Evolutionary conservation across 2,888 invertebrate species (phyloP).

Genomic region (Drymonia ruficornis): DNA sequence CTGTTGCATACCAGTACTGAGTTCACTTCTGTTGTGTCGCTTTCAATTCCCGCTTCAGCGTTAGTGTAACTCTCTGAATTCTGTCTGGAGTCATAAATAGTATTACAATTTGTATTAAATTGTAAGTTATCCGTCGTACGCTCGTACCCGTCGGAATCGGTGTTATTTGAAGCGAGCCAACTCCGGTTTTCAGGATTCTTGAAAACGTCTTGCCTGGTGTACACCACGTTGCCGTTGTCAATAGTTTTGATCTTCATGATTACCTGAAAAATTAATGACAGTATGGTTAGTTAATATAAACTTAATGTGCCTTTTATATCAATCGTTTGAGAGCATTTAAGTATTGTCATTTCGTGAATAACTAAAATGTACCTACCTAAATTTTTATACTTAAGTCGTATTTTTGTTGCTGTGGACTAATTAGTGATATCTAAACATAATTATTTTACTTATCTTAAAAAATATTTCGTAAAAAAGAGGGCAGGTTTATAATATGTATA

Average conservation of each 20-base stretch:
- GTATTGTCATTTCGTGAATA: not conserved
- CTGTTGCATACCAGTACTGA: conserved; percentile 64
- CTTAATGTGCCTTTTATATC: too few species aligned
- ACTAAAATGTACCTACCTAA: not conserved
- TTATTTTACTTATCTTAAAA: too few species aligned
- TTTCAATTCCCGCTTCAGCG: conserved; percentile 29
- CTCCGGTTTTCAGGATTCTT: conserved; percentile 45
- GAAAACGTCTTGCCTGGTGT: conserved; percentile 46
- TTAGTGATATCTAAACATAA: too few species aligned
- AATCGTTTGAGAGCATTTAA: not conserved
- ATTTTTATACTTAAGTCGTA: too few species aligned
- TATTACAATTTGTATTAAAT: conserved; percentile 52
- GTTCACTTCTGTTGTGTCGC: conserved; percentile 40
- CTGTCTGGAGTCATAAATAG: conserved; percentile 44
- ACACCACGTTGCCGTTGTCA: conserved; percentile 69
- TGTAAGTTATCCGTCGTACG: conserved; percentile 48
- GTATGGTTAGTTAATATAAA: not conserved
- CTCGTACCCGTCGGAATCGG: conserved; percentile 42
- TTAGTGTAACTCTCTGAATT: conserved; percentile 47
- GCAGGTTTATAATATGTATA: too few species aligned
- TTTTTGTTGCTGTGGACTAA: too few species aligned
- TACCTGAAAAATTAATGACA: conserved; percentile 58
- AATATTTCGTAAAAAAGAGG: too few species aligned
- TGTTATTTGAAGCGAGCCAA: conserved; percentile 50
- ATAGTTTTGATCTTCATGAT: conserved; percentile 69